Evolutionary conservation across 1,140 invertebrate species (phyloP).

Genomic region (Gryllus bimaculatus): DNA sequence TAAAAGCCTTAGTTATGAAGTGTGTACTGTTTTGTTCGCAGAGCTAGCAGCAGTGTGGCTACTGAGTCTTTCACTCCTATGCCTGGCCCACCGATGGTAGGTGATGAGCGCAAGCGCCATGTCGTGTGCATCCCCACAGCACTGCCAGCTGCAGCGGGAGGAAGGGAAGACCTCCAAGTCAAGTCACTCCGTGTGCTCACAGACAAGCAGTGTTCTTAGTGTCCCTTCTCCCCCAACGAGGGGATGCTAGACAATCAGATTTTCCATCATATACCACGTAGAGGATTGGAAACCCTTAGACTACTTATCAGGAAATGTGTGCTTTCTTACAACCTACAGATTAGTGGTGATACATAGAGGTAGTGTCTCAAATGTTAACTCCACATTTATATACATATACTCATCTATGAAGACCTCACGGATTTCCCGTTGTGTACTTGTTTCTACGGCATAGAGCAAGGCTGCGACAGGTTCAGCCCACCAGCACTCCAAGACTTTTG

Average conservation of each 20-base stretch:
- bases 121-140: neutral
- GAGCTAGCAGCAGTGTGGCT: neutral
- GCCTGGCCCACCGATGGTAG: neutral
- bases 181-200: neutral
- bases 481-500: constrained; percentile 3
- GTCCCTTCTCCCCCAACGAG: neutral
- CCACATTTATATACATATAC: neutral
- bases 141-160: neutral
- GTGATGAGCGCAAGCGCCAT: neutral
- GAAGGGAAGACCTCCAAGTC: neutral
- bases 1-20: neutral
- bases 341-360: neutral
- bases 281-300: neutral
- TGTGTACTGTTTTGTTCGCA: neutral
- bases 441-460: neutral
- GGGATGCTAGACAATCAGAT: constrained; percentile 1
- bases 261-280: neutral
- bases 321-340: neutral
- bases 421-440: neutral
- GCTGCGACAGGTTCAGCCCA: neutral
- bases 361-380: neutral
- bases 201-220: neutral
- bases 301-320: neutral
- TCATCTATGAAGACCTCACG: neutral
- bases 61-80: neutral